Evolutionary conservation across 2,113 vertebrate species (phyloP), one percentile per base, ranked within the genome.

Genomic region (Hypanus sabinus): DNA sequence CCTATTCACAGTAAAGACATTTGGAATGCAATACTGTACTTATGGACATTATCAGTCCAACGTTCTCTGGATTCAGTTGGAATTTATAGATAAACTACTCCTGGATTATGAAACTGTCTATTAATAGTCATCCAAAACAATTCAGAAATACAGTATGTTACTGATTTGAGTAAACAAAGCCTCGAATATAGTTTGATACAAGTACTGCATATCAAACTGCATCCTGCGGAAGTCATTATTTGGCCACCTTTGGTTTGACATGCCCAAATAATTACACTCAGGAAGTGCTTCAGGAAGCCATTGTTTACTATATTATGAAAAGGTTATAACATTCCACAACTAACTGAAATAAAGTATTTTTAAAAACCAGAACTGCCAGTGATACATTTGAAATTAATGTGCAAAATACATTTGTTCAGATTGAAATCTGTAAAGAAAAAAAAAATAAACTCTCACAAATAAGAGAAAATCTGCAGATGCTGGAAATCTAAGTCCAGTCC

Each of bases 281-380:
- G 83, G 57, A 87, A 87, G 57, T 62, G 60, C 57, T 87, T 24
- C 55, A 87, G 83, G 83, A 88, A n/a, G 83, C 57, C 83, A 27
- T n/a, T 88, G 83, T 88, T 88, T 88, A 88, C 83, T 60, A 27
- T 60, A 88, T 60, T 55, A 88, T 88, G 83, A 46, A 30, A 16
- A 88, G 5, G 60, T 46, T 27, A 83, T 83, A 55, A 57, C 83
- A 88, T 88, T 60, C 83, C 57, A 30, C 60, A 62, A 30, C 83
- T 1, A 88, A 88, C 2, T 62, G 57, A 88, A 88, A 76, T 76
- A 76, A 76, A 88, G 27, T 9, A 2, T 3, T 83, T 83, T 83
- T 88, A n/a, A 14, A 30, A 87, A 83, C 24, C 30, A n/a, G 55
- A 88, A 62, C 83, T n/a, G 10, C 11, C 1, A 14, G n/a, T 18